These are phyloP conservation scores for Rhinoraja longicauda DNA, from an alignment of 2,797 vertebrate species.

Conservation along the genomic window DNA sequence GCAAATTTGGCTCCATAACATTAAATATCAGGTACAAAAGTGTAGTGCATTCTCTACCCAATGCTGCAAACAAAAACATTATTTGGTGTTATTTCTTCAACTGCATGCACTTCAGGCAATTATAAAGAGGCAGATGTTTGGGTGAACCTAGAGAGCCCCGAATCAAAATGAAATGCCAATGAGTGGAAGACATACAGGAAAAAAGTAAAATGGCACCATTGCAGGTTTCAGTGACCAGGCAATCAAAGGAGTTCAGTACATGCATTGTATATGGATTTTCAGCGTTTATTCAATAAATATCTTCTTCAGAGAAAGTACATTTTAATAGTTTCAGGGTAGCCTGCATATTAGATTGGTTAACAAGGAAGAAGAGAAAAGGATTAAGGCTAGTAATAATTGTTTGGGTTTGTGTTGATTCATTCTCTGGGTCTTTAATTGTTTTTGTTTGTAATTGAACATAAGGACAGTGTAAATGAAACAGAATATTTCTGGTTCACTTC, in stretches of 20 bases:
- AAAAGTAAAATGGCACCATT: background rate
- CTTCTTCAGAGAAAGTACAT: background rate
- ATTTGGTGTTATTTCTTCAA: too few species aligned
- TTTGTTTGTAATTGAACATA: background rate
- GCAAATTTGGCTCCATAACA: background rate
- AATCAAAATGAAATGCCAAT: background rate
- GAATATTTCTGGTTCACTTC: background rate
- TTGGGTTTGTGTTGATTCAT: background rate
- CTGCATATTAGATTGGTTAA: background rate
- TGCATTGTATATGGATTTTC: background rate
- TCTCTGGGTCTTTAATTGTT: background rate
- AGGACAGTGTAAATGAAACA: background rate
- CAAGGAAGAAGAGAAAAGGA: background rate
- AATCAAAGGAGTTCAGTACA: background rate
- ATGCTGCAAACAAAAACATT: background rate
- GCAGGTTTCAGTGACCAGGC: background rate
- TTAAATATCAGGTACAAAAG: background rate
- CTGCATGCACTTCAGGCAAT: too few species aligned
- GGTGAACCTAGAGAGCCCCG: background rate
- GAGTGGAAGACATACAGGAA: background rate
- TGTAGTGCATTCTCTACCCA: background rate
- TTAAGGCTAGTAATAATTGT: background rate
- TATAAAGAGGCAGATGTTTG: background rate
- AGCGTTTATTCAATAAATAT: background rate
- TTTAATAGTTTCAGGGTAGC: background rate